These are phyloP conservation scores for Emydocephalus ijimae DNA, from an alignment of 2,113 vertebrate species.

Conservation along the genomic window DNA sequence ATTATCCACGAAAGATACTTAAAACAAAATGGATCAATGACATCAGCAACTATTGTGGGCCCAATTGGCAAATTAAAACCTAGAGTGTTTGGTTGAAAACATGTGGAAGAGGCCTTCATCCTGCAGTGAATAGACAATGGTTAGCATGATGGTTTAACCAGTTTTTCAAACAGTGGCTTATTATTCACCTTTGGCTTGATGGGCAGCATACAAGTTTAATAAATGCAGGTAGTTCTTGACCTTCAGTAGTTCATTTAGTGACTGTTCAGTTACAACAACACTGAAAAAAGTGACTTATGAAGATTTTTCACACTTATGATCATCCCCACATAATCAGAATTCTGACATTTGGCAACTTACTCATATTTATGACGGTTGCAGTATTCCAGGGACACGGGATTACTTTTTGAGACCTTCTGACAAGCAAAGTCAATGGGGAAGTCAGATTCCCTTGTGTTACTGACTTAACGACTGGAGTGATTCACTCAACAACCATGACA, in stretches of 20 bases:
- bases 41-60: background rate
- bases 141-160: background rate
- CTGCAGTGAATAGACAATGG: background rate
- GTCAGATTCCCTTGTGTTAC: background rate
- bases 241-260: background rate
- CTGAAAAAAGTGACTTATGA: background rate
- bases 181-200: background rate
- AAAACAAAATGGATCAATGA: background rate
- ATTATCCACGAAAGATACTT: background rate
- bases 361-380: background rate
- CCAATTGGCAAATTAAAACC: background rate
- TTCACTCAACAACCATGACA: background rate
- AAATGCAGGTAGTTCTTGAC: background rate
- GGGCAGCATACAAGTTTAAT: background rate
- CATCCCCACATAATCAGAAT: background rate
- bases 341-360: background rate
- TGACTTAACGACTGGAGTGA: background rate
- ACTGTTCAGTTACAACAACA: background rate
- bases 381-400: background rate
- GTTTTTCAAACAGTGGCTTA: background rate
- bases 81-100: background rate
- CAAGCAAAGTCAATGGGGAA: background rate
- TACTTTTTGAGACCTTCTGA: background rate
- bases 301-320: background rate
- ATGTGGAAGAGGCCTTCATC: background rate